Evolutionary conservation across 2,888 invertebrate species (phyloP), one percentile per base, ranked within the genome.

Genomic region (Chloromyia formosa): DNA sequence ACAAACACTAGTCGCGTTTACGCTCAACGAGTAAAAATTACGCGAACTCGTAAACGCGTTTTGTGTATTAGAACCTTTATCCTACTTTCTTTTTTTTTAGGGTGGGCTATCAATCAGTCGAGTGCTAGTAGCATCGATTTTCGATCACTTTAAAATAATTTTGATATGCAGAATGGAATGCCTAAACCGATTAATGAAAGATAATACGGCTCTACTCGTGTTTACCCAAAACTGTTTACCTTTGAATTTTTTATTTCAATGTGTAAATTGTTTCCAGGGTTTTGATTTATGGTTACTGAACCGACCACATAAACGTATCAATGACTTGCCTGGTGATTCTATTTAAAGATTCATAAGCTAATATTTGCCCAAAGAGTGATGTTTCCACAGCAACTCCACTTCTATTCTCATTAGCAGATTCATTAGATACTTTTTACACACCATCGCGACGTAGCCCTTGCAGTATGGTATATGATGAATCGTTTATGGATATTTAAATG

Each of bases 261-360:
- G n/a, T 64, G 62, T 64, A n/a, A 64, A 64, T 64, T 64, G 40
- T 35, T 64, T 64, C 40, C 62, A 40, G 40, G 10, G 2, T 12
- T 40, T n/a, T 16, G 40, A 40, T 40, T 23, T 16, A 22, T 40
- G 5, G 16, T 40, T n/a, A n/a, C n/a, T n/a, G n/a, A n/a, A n/a
- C n/a, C 40, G 16, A 20, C n/a, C 4, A 56, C 20, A 18, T 12
- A n/a, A 0, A 10, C 56, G 0, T 56, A 20, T 18, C 20, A 56
- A 56, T 16, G 1, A 18, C 20, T 22, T 18, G 56, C 56, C 56
- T n/a, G 10, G 10, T 1, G 56, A 56, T n/a, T 16, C n/a, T 56
- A 18, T 56, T 20, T 56, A 7, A 10, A 16, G 53, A 4, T 7
- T 18, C 16, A 18, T 16, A 10, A 7, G 5, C 20, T 10, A 56